Evolutionary conservation across 2,797 vertebrate genomes (phyloP).

Genomic region (Platalea minor): DNA sequence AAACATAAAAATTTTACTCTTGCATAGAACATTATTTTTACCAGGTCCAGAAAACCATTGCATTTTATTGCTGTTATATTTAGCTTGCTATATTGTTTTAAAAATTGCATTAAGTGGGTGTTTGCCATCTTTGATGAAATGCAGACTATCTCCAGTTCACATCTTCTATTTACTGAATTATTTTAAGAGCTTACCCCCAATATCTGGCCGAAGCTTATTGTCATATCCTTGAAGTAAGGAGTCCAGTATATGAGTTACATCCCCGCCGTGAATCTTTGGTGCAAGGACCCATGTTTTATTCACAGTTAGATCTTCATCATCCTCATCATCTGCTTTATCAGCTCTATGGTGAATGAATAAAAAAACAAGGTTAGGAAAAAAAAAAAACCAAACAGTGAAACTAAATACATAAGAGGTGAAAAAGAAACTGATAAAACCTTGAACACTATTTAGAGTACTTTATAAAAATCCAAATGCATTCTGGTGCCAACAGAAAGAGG

Average conservation of each 20-base stretch:
- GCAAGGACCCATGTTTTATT: slow-evolving; percentile 98
- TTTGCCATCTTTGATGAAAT: background rate
- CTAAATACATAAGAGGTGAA: background rate
- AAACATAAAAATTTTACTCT: background rate
- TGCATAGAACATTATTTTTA: background rate
- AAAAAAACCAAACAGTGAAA: background rate
- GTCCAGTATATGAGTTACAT: slow-evolving; percentile 93
- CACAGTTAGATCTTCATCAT: slow-evolving; percentile 90
- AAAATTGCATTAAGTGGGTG: background rate
- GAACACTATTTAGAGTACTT: background rate
- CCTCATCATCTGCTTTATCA: slow-evolving; percentile 91
- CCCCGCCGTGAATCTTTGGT: slow-evolving; percentile 93
- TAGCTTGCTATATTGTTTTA: background rate
- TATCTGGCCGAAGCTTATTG: slow-evolving; percentile 94
- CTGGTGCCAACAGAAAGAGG: background rate
- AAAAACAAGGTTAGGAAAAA: background rate
- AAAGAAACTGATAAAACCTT: background rate
- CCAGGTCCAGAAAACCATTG: background rate
- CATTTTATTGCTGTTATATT: background rate
- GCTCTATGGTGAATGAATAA: slow-evolving; percentile 69
- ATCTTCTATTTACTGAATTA: background rate
- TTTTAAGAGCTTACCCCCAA: slow-evolving; percentile 83
- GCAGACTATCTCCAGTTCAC: background rate
- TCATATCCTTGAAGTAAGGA: slow-evolving; percentile 93
- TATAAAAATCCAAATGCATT: background rate